Evolutionary conservation across 2,888 invertebrate species (phyloP).

Genomic region (Ennomos fuscantarius): DNA sequence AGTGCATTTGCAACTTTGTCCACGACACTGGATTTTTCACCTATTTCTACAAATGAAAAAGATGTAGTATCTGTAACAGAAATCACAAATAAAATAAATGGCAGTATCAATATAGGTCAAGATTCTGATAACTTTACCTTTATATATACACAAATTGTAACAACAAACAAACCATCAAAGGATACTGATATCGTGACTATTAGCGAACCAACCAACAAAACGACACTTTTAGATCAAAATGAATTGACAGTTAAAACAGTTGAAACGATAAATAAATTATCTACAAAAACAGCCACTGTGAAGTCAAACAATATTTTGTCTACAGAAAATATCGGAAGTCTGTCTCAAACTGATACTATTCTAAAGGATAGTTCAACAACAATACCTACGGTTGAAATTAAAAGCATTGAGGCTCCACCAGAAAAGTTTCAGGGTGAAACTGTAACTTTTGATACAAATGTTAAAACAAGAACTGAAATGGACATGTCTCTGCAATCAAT

Average conservation of each 20-base stretch:
- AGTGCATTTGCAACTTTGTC: background rate
- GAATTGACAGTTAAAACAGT: background rate
- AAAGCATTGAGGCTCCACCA: background rate
- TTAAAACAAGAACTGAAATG: background rate
- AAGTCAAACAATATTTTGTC: background rate
- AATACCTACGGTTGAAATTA: background rate
- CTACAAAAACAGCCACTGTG: background rate
- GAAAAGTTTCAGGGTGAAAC: too few species aligned
- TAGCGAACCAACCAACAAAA: background rate
- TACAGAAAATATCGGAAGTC: background rate
- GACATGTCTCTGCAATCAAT: background rate
- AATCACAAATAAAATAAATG: background rate
- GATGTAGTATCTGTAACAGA: background rate
- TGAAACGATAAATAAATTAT: background rate
- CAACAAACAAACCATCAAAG: conserved; percentile 1
- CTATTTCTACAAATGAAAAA: background rate
- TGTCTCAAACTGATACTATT: background rate
- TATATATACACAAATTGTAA: background rate
- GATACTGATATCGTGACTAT: background rate
- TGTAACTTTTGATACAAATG: background rate
- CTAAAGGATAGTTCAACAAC: background rate
- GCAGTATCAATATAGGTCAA: background rate
- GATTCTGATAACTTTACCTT: background rate
- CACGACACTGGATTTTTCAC: background rate
- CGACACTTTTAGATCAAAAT: background rate